Conservation (phyloP, 2,888 invertebrate genomes). For the Drosophila percnosoma region DNA sequence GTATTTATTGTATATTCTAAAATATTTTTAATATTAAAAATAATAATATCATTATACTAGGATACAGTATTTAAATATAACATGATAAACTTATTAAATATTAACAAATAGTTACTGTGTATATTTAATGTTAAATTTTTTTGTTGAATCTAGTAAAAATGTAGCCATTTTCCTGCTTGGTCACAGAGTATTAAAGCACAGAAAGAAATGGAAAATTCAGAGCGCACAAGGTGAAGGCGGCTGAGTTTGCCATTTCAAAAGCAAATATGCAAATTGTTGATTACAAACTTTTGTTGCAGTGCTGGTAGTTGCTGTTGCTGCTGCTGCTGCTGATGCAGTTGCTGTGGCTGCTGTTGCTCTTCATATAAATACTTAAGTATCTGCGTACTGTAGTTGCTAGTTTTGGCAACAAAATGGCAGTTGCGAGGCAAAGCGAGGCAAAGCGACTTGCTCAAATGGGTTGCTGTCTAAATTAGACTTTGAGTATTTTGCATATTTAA, state of each 20-base stretch:
- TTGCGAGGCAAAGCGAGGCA: slow-evolving; percentile 25
- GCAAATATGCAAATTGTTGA: slow-evolving; percentile 81
- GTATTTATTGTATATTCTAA: neutral
- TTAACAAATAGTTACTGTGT: neutral
- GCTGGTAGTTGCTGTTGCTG: slow-evolving; percentile 10
- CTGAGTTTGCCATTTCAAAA: slow-evolving; percentile 68
- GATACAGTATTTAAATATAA: neutral
- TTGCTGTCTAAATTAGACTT: slow-evolving; percentile 75
- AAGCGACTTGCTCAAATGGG: slow-evolving; percentile 34
- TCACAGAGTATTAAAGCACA: slow-evolving; percentile 11
- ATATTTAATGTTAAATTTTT: neutral
- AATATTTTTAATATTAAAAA: neutral
- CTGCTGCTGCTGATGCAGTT: neutral
- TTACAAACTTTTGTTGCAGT: slow-evolving; percentile 72
- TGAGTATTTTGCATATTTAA: slow-evolving; percentile 79
- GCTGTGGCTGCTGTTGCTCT: slow-evolving; percentile 25
- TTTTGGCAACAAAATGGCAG: slow-evolving; percentile 49
- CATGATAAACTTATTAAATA: neutral
- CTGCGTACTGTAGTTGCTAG: slow-evolving; percentile 53
- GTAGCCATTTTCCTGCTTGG: neutral
- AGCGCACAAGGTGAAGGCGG: slow-evolving; percentile 69
- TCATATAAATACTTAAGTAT: slow-evolving; percentile 78
- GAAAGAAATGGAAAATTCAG: slow-evolving; percentile 31
- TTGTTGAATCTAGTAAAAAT: neutral
- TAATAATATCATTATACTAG: neutral